Conservation (phyloP, 2,888 invertebrate genomes). For the Hydrotaea cyrtoneurina region DNA sequence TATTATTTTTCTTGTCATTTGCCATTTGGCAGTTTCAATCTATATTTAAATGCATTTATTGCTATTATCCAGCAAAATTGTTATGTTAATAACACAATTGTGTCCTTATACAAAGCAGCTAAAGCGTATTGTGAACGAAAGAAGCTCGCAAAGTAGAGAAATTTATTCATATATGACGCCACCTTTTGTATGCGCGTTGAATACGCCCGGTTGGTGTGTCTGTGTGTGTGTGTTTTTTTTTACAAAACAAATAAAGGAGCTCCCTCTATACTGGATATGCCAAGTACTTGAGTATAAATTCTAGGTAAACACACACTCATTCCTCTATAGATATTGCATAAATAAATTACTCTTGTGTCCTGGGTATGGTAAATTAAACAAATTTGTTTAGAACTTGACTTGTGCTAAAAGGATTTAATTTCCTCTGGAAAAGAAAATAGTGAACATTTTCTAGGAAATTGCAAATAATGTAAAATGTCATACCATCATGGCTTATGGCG, state of each 20-base stretch:
- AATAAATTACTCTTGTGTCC: not conserved
- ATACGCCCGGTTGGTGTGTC: too few species aligned
- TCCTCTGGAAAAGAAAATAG: not conserved
- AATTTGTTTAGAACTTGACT: conserved; percentile 24
- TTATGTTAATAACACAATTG: not conserved
- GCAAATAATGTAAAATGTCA: conserved; percentile 22
- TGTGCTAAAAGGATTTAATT: conserved; percentile 6
- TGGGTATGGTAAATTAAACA: not conserved
- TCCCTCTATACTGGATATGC: not conserved
- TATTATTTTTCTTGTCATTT: too few species aligned
- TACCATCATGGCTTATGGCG: conserved; percentile 12
- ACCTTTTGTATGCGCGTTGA: not conserved
- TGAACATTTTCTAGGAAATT: conserved; percentile 2
- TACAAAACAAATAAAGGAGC: not conserved
- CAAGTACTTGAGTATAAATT: conserved; percentile 1
- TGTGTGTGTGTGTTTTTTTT: too few species aligned
- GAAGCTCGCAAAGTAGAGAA: not conserved
- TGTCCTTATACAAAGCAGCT: not conserved
- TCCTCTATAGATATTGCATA: not conserved
- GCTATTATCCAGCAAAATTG: conserved; percentile 4
- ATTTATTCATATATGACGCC: conserved; percentile 1
- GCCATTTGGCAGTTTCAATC: not conserved
- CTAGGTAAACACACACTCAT: not conserved
- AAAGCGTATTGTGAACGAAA: not conserved
- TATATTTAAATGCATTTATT: conserved; percentile 14